A percentile compares a stretch with the other conserved stretches of the same genome.
These are phyloP conservation scores for Drosophila kurseongensis DNA, from an alignment of 1,140 invertebrate genomes.

Conservation along the genomic window DNA sequence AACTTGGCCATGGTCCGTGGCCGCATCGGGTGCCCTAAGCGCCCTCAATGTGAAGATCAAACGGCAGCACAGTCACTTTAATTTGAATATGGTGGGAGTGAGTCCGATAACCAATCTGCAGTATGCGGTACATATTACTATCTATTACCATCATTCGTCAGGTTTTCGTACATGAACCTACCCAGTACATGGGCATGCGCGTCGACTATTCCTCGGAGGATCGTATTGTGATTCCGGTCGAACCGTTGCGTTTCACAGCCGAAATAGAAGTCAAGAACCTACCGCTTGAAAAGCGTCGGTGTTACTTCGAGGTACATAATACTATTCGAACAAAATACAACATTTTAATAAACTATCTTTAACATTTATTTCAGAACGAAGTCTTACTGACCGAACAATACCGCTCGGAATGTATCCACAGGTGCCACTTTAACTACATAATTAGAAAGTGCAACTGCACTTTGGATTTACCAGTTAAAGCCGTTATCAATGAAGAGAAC, in stretches of 20 bases:
- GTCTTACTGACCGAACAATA: neutral
- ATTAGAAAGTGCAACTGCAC: slow-evolving; percentile 47
- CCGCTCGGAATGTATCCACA: slow-evolving; percentile 55
- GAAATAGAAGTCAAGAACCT: slow-evolving; percentile 51
- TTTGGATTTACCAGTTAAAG: neutral
- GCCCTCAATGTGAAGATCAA: slow-evolving; percentile 49
- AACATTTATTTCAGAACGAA: slow-evolving; percentile 23
- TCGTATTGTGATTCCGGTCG: slow-evolving; percentile 58
- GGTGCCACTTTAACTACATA: slow-evolving; percentile 54
- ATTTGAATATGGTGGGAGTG: slow-evolving; percentile 52
- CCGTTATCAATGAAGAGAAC: neutral
- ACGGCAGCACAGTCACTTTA: slow-evolving; percentile 11
- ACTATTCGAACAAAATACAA: neutral
- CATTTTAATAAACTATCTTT: neutral
- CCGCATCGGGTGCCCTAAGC: slow-evolving; percentile 40
- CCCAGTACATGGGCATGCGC: slow-evolving; percentile 52
- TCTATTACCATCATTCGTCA: neutral
- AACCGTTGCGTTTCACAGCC: slow-evolving; percentile 55
- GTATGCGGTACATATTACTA: too few relatives aligned
- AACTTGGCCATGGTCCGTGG: slow-evolving; percentile 68
- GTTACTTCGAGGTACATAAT: slow-evolving; percentile 41
- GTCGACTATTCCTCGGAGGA: slow-evolving; percentile 55
- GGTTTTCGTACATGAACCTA: slow-evolving; percentile 62
- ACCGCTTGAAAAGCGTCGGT: slow-evolving; percentile 57
- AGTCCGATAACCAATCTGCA: neutral